Base-by-base conservation (phyloP, 2,888 invertebrate species). In the Ornithoptera alexandrae region DNA sequence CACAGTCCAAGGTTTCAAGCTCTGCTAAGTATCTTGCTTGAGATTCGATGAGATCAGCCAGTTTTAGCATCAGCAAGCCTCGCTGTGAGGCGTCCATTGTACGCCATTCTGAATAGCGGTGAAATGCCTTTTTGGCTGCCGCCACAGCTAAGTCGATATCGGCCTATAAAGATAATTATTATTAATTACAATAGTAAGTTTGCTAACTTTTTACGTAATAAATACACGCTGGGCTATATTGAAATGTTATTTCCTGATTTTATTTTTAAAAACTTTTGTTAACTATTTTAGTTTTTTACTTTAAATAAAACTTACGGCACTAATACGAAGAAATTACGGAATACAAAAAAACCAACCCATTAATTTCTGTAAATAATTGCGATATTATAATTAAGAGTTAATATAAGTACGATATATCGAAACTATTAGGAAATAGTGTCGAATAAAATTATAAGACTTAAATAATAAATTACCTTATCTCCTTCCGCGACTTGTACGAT, bases 1-100 rank as follows among this genome's bases (percentile, higher is more conserved):
- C 98, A 86, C 98, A 98, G 85, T 99, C 98, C 73, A 98, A 84
- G 0, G 98, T 98, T 91, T 99, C 99, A 75, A 99, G 93, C 79
- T 97, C 96, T 4, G 97, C 97, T 72, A 98, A 83, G 72, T 96
- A 94, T 20, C 94, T 89, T 46, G 93, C 92, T 79, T 98, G 97
- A 36, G 96, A 93, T 75, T 96, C 94, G 70, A 98, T 93, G 0
- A 98, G 93, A 73, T 96, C 96, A 17, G 97, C 97, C 70, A 98
- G 89, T 87, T 95, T 90, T 8, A 87, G 88, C 75, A 98, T 93
- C 1, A 98, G 93, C 36, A 89, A 84, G 1, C 97, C 97, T 74
- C 98, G 94, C 63, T 94, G 92, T 2, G 97, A 95, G 0, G 98
- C 97, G 83, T 97, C 96, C 94, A 97, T 94, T 36, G 93, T 94